Conservation (phyloP, 2,888 invertebrate genomes). For the Antitype chi region DNA sequence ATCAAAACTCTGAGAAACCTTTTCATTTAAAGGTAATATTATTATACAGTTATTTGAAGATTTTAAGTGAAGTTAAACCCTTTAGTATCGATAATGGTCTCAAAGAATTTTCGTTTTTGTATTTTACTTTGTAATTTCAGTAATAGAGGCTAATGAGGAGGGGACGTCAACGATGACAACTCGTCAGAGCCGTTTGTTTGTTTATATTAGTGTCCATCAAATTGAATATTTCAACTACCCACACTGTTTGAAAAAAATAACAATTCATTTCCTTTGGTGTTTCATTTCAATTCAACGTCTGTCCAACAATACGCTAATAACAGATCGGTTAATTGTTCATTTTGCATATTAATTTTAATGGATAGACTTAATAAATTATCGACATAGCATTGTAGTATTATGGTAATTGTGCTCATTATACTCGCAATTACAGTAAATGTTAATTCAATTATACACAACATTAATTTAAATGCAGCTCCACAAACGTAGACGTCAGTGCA, state of each 20-base stretch:
- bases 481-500: slow-evolving; percentile 27
- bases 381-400: slow-evolving; percentile 47
- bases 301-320: slow-evolving; percentile 14
- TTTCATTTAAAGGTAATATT: background rate
- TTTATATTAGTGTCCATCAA: slow-evolving; percentile 44
- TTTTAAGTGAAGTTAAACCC: background rate
- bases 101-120: slow-evolving; percentile 12
- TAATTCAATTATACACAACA: slow-evolving; percentile 58
- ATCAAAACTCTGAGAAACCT: slow-evolving; percentile 1
- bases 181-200: slow-evolving; percentile 52
- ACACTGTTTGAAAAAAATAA: background rate
- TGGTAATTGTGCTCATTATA: slow-evolving; percentile 59
- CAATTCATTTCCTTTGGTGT: background rate
- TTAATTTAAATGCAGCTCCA: slow-evolving; percentile 56
- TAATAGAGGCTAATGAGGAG: slow-evolving; percentile 55
- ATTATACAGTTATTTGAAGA: background rate
- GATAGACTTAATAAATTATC: slow-evolving; percentile 54
- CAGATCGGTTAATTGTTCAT: slow-evolving; percentile 38
- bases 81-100: slow-evolving; percentile 10
- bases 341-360: slow-evolving; percentile 56
- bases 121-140: slow-evolving; percentile 41
- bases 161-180: slow-evolving; percentile 38
- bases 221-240: background rate
- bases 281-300: slow-evolving; percentile 2
- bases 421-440: slow-evolving; percentile 57